Conservation (phyloP, 2,113 vertebrate species). For the Podiceps cristatus region DNA sequence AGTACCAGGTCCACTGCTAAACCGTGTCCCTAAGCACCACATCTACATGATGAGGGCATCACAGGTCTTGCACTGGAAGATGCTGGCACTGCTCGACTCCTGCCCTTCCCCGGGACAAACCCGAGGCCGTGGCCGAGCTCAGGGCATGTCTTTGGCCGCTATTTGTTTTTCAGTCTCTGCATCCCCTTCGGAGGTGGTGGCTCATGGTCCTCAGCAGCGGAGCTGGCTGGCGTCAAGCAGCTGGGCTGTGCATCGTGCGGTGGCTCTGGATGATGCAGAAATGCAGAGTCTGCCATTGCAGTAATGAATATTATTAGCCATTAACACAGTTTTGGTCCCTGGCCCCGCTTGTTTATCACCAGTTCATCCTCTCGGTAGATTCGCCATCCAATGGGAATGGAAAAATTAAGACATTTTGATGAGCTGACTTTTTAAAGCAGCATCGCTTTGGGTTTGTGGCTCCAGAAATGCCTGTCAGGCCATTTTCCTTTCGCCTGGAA, state of each 20-base stretch:
- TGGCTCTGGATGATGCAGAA: not conserved
- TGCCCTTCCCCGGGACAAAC: not conserved
- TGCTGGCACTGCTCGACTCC: not conserved
- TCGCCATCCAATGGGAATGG: not conserved
- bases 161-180: not conserved
- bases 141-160: not conserved
- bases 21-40: too few relatives aligned
- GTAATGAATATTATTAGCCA: not conserved
- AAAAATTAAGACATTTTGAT: not conserved
- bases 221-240: not conserved
- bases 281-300: not conserved
- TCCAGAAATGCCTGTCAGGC: not conserved
- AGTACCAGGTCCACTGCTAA: too few relatives aligned
- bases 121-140: not conserved
- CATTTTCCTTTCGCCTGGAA: not conserved
- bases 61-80: not conserved
- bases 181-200: not conserved
- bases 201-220: not conserved
- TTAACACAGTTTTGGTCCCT: not conserved
- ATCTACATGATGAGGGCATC: too few relatives aligned
- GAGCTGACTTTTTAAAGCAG: not conserved
- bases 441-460: not conserved
- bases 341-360: not conserved
- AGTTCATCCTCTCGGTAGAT: not conserved
- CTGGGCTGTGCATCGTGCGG: fast-evolving